Percentiles rank a stretch among this genome's conserved stretches.
Conservation (phyloP, 1,140 invertebrate genomes). For the Ctenoplectra terminalis region DNA sequence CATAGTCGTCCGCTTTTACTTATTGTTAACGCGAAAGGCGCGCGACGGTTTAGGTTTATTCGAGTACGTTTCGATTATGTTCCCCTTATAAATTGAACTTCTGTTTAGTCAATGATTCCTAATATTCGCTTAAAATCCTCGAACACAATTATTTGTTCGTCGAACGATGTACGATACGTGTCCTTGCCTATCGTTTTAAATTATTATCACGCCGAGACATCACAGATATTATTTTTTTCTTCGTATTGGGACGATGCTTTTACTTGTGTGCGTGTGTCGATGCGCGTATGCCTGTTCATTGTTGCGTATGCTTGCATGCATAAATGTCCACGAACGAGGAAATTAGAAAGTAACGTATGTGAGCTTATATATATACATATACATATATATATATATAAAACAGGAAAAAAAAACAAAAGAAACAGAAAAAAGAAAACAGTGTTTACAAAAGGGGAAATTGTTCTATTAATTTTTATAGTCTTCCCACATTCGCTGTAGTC, state of each 20-base stretch:
- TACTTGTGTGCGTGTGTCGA: conserved; percentile 30
- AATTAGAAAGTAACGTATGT: conserved; percentile 30
- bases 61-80: not conserved
- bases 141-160: conserved; percentile 29
- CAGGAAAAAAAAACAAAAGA: conserved; percentile 2
- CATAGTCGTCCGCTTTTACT: conserved; percentile 35
- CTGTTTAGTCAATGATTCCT: not conserved
- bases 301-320: conserved; percentile 45
- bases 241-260: conserved; percentile 30
- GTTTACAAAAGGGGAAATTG: conserved; percentile 38
- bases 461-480: conserved; percentile 54
- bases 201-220: conserved; percentile 31
- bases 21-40: not conserved
- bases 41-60: conserved; percentile 40
- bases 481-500: conserved; percentile 19
- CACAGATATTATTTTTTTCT: conserved; percentile 14
- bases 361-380: too few species aligned
- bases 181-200: conserved; percentile 41
- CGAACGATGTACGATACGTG: conserved; percentile 42
- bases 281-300: conserved; percentile 30
- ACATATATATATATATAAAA: too few species aligned
- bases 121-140: not conserved
- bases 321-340: conserved; percentile 31
- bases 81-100: conserved; percentile 19
- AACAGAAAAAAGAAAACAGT: conserved; percentile 14